Base-by-base conservation (phyloP, 2,113 vertebrate species). In the Taxidea taxus region DNA sequence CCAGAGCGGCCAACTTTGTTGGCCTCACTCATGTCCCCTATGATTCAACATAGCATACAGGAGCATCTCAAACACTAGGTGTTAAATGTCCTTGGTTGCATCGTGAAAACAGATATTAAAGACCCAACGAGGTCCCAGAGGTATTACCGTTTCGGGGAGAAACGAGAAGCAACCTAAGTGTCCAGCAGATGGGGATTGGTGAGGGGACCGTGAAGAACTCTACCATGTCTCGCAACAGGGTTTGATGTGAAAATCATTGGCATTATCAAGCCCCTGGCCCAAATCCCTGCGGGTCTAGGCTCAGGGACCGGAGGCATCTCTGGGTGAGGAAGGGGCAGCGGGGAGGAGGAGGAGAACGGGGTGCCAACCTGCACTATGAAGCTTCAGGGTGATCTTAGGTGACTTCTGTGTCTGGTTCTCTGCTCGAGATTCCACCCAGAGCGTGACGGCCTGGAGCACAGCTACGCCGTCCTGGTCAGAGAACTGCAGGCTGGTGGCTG, bases 361-460 rank as follows among this genome's bases (percentile, higher is more conserved):
- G 5, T 11, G 2, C 99, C 98, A 44, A 99, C 99, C 85, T 0
- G 97, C 97, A 4, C 84, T 0, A 2, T 29, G 0, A 6, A 99
- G 93, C 21, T 39, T 9, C 64, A 98, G 34, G 0, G 98, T 98
- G 29, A 95, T 18, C 37, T 95, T 85, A 6, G 91, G 93, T 0
- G 98, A 99, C 68, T 42, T 13, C 42, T 91, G 51, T 0, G 23
- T 85, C 23, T 3, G 10, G 1, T 54, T 92, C 8, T 70, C 66
- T 0, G 13, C 77, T 0, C 10, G 42, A 0, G 98, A 97, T 60
- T 99, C 98, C 94, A 99, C 98, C 98, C 98, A 99, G 88, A 98
- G 86, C 0, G 97, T 98, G 80, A 91, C 49, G 0, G 66, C 75
- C 0, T 27, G 1, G 0, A 94, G 49, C 64, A 96, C 16, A 0